phyloP scores from a whole-genome alignment of 2,113 vertebrate species.

The Corythornis madagascariensis region DNA sequence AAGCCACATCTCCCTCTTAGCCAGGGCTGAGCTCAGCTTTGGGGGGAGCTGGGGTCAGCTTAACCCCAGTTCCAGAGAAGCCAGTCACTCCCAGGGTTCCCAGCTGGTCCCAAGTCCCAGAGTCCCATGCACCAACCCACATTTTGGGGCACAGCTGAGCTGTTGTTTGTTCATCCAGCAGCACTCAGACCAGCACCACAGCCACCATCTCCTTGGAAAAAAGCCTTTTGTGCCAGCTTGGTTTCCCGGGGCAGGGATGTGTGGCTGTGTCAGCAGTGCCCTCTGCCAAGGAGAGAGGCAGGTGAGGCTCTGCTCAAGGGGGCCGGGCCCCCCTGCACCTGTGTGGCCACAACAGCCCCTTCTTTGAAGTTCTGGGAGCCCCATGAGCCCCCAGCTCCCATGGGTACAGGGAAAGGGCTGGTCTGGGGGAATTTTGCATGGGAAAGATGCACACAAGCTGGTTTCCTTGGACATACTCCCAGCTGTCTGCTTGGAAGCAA shows the following conservation, averaged over 20 bases:
- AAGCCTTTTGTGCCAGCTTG: background rate
- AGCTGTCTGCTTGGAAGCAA: background rate
- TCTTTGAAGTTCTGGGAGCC: background rate
- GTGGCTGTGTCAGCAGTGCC: background rate
- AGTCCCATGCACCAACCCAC: background rate
- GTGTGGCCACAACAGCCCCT: fast-evolving
- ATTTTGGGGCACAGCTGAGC: background rate
- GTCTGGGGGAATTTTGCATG: too few species aligned
- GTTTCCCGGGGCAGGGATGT: background rate
- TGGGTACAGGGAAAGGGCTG: background rate
- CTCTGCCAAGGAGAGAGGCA: conserved; percentile 40
- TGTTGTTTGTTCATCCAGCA: fast-evolving
- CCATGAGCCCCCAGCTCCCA: fast-evolving
- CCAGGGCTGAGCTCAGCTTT: background rate
- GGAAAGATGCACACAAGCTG: background rate
- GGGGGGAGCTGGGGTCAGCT: background rate
- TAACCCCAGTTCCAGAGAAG: fast-evolving
- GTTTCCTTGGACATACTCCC: background rate
- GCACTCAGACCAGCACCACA: background rate
- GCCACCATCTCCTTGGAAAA: background rate
- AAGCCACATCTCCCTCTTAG: background rate
- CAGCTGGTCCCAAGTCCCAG: background rate
- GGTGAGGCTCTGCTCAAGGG: background rate
- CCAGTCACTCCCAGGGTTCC: background rate
- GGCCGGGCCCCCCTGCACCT: fast-evolving